phyloP scores from a whole-genome alignment of 2,797 vertebrate genomes.

The Gymnocypris eckloni region DNA sequence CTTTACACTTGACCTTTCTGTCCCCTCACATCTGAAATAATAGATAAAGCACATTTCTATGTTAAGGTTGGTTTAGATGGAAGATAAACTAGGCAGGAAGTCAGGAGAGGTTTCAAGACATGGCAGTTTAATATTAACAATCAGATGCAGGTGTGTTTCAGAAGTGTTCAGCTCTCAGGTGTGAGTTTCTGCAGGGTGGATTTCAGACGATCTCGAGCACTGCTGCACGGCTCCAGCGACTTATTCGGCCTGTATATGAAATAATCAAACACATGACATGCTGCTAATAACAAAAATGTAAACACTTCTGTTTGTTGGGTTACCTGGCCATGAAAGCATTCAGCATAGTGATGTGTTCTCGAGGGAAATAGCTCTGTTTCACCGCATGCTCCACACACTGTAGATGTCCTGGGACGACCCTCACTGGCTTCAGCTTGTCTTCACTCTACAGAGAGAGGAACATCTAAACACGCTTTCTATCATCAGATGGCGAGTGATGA shows the following conservation, averaged over 20 bases:
- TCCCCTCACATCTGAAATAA: too few relatives aligned
- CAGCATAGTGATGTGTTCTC: constrained; percentile 84
- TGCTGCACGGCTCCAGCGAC: constrained; percentile 84
- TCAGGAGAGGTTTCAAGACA: background rate
- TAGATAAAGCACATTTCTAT: too few relatives aligned
- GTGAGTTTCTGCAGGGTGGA: constrained; percentile 79
- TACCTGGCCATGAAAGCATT: constrained; percentile 88
- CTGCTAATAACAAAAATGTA: constrained; percentile 61
- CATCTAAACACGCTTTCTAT: background rate
- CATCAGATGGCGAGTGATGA: too few relatives aligned
- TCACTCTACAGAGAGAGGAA: constrained; percentile 81
- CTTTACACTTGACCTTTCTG: too few relatives aligned
- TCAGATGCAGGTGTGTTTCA: constrained; percentile 31
- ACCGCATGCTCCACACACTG: constrained; percentile 89
- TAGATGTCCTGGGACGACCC: constrained; percentile 89
- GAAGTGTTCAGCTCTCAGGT: constrained; percentile 71
- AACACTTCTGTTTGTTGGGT: constrained; percentile 69
- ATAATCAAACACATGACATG: constrained; percentile 5
- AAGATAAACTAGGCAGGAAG: background rate
- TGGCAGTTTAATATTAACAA: background rate
- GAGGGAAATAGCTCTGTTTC: constrained; percentile 94
- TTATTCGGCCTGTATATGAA: constrained; percentile 81
- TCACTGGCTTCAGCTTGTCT: constrained; percentile 89
- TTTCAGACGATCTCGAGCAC: constrained; percentile 85
- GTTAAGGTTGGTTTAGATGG: background rate